phyloP scores from a whole-genome alignment of 1,140 invertebrate genomes.

The Bicyclus anynana region DNA sequence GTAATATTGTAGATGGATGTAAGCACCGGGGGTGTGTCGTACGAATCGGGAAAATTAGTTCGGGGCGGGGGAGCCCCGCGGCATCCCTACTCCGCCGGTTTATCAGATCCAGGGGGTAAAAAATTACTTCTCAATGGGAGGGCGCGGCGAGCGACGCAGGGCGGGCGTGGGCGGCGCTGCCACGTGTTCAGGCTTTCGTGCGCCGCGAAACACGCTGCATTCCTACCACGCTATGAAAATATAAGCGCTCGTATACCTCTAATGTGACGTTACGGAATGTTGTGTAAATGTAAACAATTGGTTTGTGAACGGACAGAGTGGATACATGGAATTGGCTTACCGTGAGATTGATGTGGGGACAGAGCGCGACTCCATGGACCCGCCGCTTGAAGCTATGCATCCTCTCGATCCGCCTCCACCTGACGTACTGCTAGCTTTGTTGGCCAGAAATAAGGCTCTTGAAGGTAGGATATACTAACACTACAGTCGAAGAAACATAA shows the following conservation, averaged over 20 bases:
- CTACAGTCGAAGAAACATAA: too few species aligned
- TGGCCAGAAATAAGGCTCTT: constrained; percentile 90
- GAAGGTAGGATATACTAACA: too few species aligned
- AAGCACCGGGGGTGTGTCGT: constrained; percentile 75
- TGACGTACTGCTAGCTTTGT: constrained; percentile 88
- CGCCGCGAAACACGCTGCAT: constrained; percentile 43
- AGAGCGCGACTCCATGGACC: constrained; percentile 52
- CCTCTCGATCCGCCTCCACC: constrained; percentile 79
- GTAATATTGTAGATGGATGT: constrained; percentile 76
- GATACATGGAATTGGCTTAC: constrained; percentile 46
- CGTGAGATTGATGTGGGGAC: constrained; percentile 53
- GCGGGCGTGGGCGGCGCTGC: constrained; percentile 63
- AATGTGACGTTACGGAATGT: constrained; percentile 34
- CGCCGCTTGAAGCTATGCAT: constrained; percentile 56
- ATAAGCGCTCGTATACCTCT: constrained; percentile 29
- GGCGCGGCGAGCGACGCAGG: constrained; percentile 53
- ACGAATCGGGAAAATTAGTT: constrained; percentile 76
- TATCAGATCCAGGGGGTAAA: constrained; percentile 75
- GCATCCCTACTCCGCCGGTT: constrained; percentile 49
- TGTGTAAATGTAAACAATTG: constrained; percentile 36
- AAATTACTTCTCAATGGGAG: constrained; percentile 76
- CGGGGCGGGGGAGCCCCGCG: constrained; percentile 70
- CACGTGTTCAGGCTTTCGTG: constrained; percentile 51
- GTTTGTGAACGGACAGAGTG: constrained; percentile 43
- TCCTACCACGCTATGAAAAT: constrained; percentile 34